Conservation (phyloP, 2,113 vertebrate genomes). For the Periophthalmus modestus region DNA sequence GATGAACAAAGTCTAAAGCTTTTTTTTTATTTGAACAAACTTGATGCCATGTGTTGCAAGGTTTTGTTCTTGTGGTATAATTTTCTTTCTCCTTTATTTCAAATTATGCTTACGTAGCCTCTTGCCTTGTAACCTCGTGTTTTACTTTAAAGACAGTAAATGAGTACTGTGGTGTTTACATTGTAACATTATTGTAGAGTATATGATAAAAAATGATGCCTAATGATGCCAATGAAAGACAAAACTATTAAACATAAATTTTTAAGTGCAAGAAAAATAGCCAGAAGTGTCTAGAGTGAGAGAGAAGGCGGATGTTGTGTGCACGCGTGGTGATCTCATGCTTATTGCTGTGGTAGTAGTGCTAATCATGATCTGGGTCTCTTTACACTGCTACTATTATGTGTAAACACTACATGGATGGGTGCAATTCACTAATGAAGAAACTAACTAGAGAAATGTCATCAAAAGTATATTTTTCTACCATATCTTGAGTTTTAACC, state of each 20-base stretch:
- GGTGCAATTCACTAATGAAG: conserved; percentile 74
- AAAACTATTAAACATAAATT: conserved; percentile 66
- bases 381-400: conserved; percentile 63
- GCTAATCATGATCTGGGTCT: conserved; percentile 66
- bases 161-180: conserved; percentile 81
- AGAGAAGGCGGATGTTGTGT: conserved; percentile 41
- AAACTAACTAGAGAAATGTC: conserved; percentile 77
- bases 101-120: conserved; percentile 79
- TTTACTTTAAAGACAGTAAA: conserved; percentile 74
- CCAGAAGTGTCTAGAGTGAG: conserved; percentile 71
- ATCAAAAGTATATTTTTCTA: conserved; percentile 85
- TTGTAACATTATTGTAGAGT: conserved; percentile 76
- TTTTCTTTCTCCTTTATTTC: conserved; percentile 44
- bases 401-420: conserved; percentile 67
- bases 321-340: conserved; percentile 32
- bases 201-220: conserved; percentile 69
- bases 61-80: conserved; percentile 54
- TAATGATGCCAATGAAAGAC: conserved; percentile 80
- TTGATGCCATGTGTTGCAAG: conserved; percentile 65
- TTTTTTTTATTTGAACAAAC: conserved; percentile 65
- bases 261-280: conserved; percentile 66
- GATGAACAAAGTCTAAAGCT: conserved; percentile 67
- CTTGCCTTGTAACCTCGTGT: conserved; percentile 81
- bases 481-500: conserved; percentile 77
- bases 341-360: conserved; percentile 54